These are phyloP conservation scores for Heliothis virescens DNA, from an alignment of 1,140 invertebrate genomes.

Conservation along the genomic window DNA sequence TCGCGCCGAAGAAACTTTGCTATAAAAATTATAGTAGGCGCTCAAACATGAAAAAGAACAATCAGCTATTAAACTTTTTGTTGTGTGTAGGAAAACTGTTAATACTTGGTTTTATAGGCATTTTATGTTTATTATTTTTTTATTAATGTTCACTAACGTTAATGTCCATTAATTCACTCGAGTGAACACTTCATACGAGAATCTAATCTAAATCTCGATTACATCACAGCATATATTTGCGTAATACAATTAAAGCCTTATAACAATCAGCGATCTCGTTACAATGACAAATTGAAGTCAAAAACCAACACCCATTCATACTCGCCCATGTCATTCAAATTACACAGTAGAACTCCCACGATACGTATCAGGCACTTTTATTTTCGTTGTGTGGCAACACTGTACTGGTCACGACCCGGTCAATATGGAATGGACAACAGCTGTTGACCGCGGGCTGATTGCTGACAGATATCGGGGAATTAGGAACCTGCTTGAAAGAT, in stretches of 20 bases:
- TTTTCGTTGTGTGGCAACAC: slow-evolving; percentile 43
- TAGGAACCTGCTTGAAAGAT: slow-evolving; percentile 8
- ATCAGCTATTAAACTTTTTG: too few relatives aligned
- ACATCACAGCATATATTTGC: too few relatives aligned
- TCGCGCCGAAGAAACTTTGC: neutral
- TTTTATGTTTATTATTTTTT: too few relatives aligned
- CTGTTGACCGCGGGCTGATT: slow-evolving; percentile 8
- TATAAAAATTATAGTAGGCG: slow-evolving; percentile 7
- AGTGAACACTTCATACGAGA: too few relatives aligned
- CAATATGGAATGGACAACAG: neutral
- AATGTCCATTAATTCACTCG: too few relatives aligned
- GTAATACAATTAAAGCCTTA: too few relatives aligned
- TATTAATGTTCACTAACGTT: too few relatives aligned
- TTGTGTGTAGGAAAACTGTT: too few relatives aligned
- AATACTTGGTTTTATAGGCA: neutral
- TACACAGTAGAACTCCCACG: slow-evolving; percentile 36
- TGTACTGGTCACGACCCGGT: slow-evolving; percentile 34
- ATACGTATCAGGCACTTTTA: slow-evolving; percentile 40
- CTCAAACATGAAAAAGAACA: neutral
- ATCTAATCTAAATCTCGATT: too few relatives aligned
- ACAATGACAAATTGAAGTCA: slow-evolving; percentile 3
- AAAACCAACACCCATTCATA: slow-evolving; percentile 8
- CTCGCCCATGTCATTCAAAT: slow-evolving; percentile 24
- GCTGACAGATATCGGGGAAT: slow-evolving; percentile 17
- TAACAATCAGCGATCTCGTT: neutral